Evolutionary conservation across 1,140 invertebrate genomes (phyloP).

Genomic region (Musca domestica): DNA sequence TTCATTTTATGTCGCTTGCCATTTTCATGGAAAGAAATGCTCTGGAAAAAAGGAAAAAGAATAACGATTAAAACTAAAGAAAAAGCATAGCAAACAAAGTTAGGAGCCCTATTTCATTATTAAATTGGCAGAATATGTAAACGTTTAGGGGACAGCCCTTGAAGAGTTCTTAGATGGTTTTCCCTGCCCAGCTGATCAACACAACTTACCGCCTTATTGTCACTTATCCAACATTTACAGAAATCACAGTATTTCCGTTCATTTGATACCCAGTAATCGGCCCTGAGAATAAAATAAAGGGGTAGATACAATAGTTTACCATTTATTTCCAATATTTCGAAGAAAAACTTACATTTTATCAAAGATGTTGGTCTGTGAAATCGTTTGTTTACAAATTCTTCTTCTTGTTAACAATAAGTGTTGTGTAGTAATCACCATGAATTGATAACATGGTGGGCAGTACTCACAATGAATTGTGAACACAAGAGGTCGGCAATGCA

Average conservation of each 20-base stretch:
- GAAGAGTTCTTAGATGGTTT: too few species aligned
- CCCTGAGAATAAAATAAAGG: constrained; percentile 61
- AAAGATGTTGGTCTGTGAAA: too few species aligned
- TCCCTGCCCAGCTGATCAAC: neutral
- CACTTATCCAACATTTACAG: constrained; percentile 97
- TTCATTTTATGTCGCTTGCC: constrained; percentile 92
- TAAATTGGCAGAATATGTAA: neutral
- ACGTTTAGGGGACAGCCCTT: neutral
- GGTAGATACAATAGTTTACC: too few species aligned
- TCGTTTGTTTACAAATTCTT: too few species aligned
- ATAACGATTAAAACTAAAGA: neutral
- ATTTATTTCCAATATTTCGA: too few species aligned
- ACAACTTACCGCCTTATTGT: constrained; percentile 90
- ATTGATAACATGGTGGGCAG: too few species aligned
- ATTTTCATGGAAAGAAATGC: constrained; percentile 92
- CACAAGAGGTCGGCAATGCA: too few species aligned
- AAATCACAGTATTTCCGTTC: constrained; percentile 94
- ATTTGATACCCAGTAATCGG: constrained; percentile 97
- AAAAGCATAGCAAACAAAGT: neutral
- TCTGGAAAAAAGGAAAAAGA: constrained; percentile 57
- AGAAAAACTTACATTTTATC: too few species aligned
- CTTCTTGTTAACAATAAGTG: too few species aligned
- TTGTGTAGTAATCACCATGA: too few species aligned
- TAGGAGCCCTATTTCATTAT: neutral
- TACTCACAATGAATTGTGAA: too few species aligned